These are phyloP conservation scores for Drosophila meridiana DNA, from an alignment of 2,888 invertebrate genomes.

Conservation along the genomic window DNA sequence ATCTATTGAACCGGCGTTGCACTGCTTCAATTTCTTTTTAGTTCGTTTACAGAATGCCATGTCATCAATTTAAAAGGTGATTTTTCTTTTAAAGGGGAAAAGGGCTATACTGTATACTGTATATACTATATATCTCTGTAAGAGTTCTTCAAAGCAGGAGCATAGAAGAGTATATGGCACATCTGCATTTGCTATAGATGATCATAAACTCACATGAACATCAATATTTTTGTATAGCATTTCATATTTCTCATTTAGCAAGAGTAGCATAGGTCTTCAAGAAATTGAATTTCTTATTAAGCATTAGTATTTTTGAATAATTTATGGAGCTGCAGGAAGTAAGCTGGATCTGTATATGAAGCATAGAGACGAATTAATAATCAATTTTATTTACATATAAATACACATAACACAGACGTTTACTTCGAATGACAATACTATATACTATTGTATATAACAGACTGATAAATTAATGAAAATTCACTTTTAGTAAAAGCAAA, in stretches of 20 bases:
- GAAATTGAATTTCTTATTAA: neutral
- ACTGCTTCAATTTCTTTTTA: slow-evolving; percentile 6
- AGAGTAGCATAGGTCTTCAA: neutral
- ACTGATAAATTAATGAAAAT: no score
- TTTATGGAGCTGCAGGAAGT: neutral
- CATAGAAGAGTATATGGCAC: neutral
- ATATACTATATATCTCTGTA: no score
- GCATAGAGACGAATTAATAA: neutral
- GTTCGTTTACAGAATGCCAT: neutral
- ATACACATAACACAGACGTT: neutral
- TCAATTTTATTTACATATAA: neutral
- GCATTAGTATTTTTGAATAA: neutral
- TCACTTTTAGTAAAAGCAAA: neutral
- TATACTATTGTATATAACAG: no score
- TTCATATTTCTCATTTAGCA: neutral
- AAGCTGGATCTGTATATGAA: neutral
- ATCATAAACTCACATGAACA: neutral
- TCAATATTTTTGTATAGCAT: neutral
- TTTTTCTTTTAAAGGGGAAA: neutral
- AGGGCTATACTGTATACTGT: no score
- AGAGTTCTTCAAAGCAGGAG: neutral
- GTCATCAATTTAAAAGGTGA: neutral
- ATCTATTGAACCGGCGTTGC: slow-evolving; percentile 24
- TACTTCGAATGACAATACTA: neutral
- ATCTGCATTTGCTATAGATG: neutral